A percentile compares a stretch with the other conserved stretches of the same genome.
Conservation (phyloP, 2,113 vertebrate genomes). For the Romanogobio albipinnatus region DNA sequence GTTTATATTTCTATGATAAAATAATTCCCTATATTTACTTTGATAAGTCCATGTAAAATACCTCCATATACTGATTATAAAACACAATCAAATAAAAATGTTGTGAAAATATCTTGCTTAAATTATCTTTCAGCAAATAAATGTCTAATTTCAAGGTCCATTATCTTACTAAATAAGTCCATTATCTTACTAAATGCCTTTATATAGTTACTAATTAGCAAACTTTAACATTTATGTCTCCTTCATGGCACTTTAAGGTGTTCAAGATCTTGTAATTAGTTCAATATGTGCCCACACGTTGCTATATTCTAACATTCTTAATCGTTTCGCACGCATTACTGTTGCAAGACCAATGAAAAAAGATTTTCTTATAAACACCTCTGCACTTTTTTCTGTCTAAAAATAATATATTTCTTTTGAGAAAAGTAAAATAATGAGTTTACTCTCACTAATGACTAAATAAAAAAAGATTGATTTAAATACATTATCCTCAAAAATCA, state of each 20-base stretch:
- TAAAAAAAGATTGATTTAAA: background rate
- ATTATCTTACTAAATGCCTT: background rate
- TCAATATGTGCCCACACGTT: background rate
- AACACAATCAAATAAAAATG: background rate
- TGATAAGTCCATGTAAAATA: background rate
- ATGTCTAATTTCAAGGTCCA: background rate
- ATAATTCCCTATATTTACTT: background rate
- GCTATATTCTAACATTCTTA: conserved; percentile 15
- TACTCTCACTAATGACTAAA: background rate
- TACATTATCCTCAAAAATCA: background rate
- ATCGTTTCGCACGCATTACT: background rate
- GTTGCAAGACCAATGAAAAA: conserved; percentile 17
- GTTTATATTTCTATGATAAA: conserved; percentile 3
- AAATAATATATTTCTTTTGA: background rate
- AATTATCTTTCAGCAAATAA: background rate
- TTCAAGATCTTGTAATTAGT: conserved; percentile 26
- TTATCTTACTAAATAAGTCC: background rate
- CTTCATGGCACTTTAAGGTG: conserved; percentile 8
- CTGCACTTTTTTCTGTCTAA: background rate
- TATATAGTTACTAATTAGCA: conserved; percentile 22
- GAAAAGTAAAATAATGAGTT: background rate
- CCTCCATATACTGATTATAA: background rate
- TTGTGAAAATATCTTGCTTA: background rate
- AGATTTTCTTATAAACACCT: background rate
- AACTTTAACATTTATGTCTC: conserved; percentile 21